Percentiles rank a stretch among this genome's conserved stretches.
Evolutionary conservation across 1,140 invertebrate genomes (phyloP).

Genomic region (Trissolcus basalis): DNA sequence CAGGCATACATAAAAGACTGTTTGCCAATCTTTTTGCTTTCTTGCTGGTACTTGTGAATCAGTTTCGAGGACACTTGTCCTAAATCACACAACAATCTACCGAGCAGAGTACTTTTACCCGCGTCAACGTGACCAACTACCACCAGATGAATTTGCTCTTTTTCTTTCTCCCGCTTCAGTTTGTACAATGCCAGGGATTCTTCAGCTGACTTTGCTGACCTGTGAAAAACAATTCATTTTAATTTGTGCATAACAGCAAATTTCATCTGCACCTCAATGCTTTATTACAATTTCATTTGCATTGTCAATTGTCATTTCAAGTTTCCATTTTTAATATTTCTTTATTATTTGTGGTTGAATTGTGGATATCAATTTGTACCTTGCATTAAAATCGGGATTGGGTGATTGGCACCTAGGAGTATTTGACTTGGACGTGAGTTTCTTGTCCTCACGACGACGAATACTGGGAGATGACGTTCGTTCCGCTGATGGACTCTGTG

Average conservation of each 20-base stretch:
- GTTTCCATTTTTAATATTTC: too few species aligned
- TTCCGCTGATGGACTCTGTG: slow-evolving; percentile 66
- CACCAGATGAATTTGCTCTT: slow-evolving; percentile 94
- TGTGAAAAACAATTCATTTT: slow-evolving; percentile 11
- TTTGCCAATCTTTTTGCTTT: slow-evolving; percentile 98
- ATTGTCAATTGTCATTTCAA: too few species aligned
- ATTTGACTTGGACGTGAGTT: slow-evolving; percentile 56
- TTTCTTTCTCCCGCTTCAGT: slow-evolving; percentile 84
- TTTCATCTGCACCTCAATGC: too few species aligned
- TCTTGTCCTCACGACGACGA: slow-evolving; percentile 62
- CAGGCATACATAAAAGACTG: slow-evolving; percentile 99
- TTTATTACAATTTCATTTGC: too few species aligned
- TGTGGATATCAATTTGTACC: too few species aligned
- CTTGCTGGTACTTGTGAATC: slow-evolving; percentile 98
- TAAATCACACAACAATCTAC: slow-evolving; percentile 92
- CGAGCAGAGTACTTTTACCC: slow-evolving; percentile 98
- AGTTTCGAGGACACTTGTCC: slow-evolving; percentile 92
- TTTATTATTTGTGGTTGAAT: too few species aligned
- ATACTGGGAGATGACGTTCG: slow-evolving; percentile 65
- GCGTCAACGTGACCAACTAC: slow-evolving; percentile 99
- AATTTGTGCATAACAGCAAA: too few species aligned
- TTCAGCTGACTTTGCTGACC: slow-evolving; percentile 73
- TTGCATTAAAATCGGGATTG: slow-evolving; percentile 70
- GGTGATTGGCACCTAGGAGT: slow-evolving; percentile 80
- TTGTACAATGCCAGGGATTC: slow-evolving; percentile 81